These are phyloP conservation scores for Anorthoa munda DNA, from an alignment of 2,888 invertebrate species.

Conservation along the genomic window DNA sequence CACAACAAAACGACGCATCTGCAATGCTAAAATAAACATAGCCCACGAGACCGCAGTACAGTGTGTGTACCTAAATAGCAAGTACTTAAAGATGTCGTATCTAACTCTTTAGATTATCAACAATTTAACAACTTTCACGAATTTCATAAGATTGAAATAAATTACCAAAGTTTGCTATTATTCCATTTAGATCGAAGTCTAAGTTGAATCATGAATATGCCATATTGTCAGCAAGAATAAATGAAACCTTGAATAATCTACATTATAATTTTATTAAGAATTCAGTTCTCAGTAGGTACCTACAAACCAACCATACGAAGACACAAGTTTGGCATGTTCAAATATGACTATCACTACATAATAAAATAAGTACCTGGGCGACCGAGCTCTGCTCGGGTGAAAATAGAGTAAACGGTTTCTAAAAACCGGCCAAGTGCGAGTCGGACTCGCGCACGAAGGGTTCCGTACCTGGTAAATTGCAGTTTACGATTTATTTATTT, in stretches of 20 bases:
- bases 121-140: background rate
- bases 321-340: background rate
- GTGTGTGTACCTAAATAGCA: background rate
- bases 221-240: conserved; percentile 20
- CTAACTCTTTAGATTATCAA: conserved; percentile 5
- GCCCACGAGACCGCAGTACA: conserved; percentile 54
- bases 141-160: conserved; percentile 21
- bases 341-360: background rate
- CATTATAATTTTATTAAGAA: background rate
- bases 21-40: conserved; percentile 74
- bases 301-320: background rate
- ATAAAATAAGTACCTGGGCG: no score
- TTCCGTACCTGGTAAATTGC: no score
- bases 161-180: conserved; percentile 17
- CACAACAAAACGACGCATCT: conserved; percentile 69
- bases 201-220: conserved; percentile 14
- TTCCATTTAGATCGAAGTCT: conserved; percentile 2
- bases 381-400: no score
- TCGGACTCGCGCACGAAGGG: no score
- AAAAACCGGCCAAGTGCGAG: no score
- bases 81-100: conserved; percentile 18
- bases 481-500: no score
- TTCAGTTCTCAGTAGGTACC: background rate
- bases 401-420: no score
- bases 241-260: conserved; percentile 26